These are phyloP conservation scores for Margarornis squamiger DNA, from an alignment of 2,797 vertebrate species.

Conservation along the genomic window DNA sequence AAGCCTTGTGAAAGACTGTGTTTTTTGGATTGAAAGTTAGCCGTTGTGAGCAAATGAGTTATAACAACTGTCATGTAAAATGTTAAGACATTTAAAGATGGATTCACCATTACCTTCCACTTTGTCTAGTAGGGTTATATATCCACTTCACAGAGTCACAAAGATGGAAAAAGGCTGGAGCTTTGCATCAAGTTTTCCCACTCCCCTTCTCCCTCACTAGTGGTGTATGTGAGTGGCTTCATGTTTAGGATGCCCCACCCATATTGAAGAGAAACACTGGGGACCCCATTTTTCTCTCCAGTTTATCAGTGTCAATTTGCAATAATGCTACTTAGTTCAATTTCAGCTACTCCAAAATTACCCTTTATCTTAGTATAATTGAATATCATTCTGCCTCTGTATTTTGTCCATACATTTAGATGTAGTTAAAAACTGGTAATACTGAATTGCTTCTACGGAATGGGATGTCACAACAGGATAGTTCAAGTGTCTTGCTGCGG, in stretches of 20 bases:
- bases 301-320: background rate
- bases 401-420: background rate
- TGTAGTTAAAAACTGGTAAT: background rate
- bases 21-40: background rate
- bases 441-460: background rate
- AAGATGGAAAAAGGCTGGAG: background rate
- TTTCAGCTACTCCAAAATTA: background rate
- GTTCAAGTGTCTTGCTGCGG: background rate
- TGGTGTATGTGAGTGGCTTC: background rate
- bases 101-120: background rate
- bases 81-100: background rate
- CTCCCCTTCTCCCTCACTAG: rapidly evolving
- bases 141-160: background rate
- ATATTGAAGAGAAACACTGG: background rate
- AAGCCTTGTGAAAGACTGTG: background rate
- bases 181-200: background rate
- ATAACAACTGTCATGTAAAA: background rate
- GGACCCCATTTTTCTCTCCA: background rate
- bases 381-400: background rate
- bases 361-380: background rate
- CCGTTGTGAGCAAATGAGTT: background rate
- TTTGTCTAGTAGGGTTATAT: background rate
- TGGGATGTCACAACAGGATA: background rate
- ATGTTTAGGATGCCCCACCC: background rate
- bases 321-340: background rate